Conservation (phyloP, 2,888 invertebrate genomes). For the Drosophila percnosoma region DNA sequence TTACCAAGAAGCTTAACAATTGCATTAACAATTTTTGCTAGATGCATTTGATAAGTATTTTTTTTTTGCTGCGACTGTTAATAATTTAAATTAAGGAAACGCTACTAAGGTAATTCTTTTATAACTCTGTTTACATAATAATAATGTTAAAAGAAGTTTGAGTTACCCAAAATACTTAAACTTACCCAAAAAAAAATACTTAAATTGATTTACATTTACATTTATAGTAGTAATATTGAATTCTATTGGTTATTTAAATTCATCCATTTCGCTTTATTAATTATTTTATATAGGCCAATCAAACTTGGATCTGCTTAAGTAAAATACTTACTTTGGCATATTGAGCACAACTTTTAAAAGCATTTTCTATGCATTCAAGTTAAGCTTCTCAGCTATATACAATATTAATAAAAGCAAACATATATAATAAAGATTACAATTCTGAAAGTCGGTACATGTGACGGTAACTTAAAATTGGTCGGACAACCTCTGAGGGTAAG, state of each 20-base stretch:
- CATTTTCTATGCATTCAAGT: not conserved
- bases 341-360: not conserved
- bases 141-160: not conserved
- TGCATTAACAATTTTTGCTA: conserved; percentile 31
- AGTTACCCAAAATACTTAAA: not conserved
- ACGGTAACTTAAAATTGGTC: not conserved
- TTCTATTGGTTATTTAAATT: not conserved
- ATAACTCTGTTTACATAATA: not conserved
- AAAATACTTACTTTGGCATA: no score
- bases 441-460: no score
- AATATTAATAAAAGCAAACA: no score
- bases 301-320: no score
- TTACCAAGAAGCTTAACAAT: conserved; percentile 48
- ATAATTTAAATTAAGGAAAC: conserved; percentile 24
- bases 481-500: not conserved
- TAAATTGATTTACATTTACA: no score
- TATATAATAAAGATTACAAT: no score
- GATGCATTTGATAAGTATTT: conserved; percentile 12
- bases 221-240: not conserved
- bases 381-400: no score
- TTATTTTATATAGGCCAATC: not conserved
- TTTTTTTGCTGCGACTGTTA: conserved; percentile 21
- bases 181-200: not conserved
- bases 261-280: not conserved
- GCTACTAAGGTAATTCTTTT: not conserved